Conservation (phyloP, 2,888 invertebrate species). For the Rhopalosiphum nymphaeae region DNA sequence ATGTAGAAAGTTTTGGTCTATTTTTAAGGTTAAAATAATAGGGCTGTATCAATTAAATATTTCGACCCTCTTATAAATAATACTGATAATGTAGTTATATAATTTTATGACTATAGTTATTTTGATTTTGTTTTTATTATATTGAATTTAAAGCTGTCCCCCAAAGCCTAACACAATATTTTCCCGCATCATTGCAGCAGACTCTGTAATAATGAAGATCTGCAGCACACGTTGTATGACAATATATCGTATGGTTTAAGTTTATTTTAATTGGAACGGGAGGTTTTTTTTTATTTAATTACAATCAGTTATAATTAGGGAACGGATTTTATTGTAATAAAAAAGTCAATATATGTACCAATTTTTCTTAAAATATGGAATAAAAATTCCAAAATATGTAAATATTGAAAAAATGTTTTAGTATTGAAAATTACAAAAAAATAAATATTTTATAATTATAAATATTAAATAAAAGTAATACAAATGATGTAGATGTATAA, state of each 20-base stretch:
- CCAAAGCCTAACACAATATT: neutral
- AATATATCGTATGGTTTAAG: no score
- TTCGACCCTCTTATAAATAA: neutral
- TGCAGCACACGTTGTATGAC: neutral
- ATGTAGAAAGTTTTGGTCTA: neutral
- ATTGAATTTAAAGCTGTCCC: neutral
- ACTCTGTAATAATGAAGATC: neutral
- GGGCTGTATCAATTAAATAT: neutral
- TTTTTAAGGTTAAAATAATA: no score
- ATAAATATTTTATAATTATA: no score
- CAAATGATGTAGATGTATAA: no score
- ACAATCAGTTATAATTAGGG: no score
- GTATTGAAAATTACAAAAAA: no score
- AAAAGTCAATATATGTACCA: no score
- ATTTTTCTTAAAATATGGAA: no score
- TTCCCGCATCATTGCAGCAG: neutral
- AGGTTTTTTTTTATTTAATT: neutral
- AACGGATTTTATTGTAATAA: no score
- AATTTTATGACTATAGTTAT: neutral
- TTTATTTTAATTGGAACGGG: neutral
- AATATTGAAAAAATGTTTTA: no score
- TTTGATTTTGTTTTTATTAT: neutral
- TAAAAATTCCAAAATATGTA: no score
- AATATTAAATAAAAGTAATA: no score
- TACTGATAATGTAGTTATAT: neutral